phyloP scores from a whole-genome alignment of 2,888 invertebrate genomes.

The Alcis repandata region DNA sequence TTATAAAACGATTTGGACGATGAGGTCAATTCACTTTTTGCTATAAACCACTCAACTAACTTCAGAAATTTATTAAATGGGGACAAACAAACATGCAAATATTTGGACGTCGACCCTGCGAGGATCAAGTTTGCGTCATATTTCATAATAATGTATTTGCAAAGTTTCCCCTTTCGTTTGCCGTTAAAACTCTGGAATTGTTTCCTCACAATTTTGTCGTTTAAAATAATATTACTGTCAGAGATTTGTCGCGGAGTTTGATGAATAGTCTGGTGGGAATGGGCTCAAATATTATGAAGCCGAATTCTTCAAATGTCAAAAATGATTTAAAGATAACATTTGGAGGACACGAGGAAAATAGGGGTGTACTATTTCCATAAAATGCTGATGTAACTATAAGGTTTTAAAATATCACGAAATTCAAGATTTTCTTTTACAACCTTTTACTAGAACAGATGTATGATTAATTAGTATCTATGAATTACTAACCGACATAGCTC shows the following conservation, averaged over 20 bases:
- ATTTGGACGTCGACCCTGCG: conserved; percentile 56
- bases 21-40: conserved; percentile 23
- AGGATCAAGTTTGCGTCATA: conserved; percentile 61
- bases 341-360: no score
- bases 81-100: conserved; percentile 60
- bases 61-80: conserved; percentile 41
- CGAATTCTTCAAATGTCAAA: conserved; percentile 4
- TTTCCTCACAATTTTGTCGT: conserved; percentile 51
- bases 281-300: conserved; percentile 12
- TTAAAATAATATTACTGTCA: conserved; percentile 59
- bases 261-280: conserved; percentile 33
- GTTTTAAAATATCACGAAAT: no score
- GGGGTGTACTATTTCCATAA: background rate
- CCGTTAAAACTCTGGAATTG: conserved; percentile 53
- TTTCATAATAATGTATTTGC: conserved; percentile 68
- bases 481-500: no score
- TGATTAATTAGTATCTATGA: no score
- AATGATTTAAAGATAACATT: background rate
- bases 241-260: conserved; percentile 38
- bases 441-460: no score
- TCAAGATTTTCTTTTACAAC: no score
- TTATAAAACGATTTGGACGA: conserved; percentile 1
- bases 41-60: conserved; percentile 4
- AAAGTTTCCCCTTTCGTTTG: conserved; percentile 64
- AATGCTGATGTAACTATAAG: no score